phyloP scores from a whole-genome alignment of 2,113 vertebrate species.

The Psammodynastes pulverulentus region DNA sequence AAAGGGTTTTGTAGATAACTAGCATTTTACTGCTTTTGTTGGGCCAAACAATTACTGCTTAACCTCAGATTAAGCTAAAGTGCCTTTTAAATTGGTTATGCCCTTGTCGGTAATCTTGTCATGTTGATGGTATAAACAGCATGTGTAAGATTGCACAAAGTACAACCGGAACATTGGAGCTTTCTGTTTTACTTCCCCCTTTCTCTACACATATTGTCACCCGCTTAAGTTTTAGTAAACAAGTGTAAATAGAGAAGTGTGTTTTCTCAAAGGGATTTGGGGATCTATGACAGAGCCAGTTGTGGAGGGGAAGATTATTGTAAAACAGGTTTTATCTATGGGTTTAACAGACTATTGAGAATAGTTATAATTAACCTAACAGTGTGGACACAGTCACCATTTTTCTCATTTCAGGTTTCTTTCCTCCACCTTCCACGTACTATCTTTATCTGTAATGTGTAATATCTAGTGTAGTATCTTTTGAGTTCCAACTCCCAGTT shows the following conservation, averaged over 20 bases:
- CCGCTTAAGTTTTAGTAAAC: background rate
- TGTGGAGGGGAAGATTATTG: background rate
- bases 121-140: background rate
- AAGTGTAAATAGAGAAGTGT: background rate
- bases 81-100: slow-evolving; percentile 12
- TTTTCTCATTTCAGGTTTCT: background rate
- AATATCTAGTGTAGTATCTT: background rate
- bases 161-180: background rate
- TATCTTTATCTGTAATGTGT: background rate
- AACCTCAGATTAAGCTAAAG: background rate
- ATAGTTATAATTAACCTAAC: background rate
- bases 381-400: background rate
- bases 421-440: background rate
- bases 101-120: background rate
- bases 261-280: background rate
- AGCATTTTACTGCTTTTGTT: background rate
- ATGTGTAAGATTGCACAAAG: background rate
- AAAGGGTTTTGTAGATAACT: background rate
- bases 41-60: background rate
- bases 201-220: background rate
- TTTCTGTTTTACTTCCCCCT: background rate
- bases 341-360: background rate
- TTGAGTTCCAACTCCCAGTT: background rate
- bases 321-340: background rate
- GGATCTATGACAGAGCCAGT: background rate